Evolutionary conservation across 1,140 invertebrate genomes (phyloP).

Genomic region (Hyles vespertilio): DNA sequence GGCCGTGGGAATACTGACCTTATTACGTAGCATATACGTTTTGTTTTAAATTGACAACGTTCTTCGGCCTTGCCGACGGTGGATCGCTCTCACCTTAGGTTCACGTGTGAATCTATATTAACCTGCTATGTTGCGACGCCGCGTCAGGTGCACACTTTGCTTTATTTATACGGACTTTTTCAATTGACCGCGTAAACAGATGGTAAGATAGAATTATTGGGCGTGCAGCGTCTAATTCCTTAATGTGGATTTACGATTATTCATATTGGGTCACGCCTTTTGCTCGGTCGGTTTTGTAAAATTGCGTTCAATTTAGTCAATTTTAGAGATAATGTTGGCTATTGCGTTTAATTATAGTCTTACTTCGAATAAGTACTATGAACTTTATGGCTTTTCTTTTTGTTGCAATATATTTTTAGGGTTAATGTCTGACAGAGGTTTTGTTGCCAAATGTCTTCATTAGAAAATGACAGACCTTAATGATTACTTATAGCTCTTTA

Average conservation of each 20-base stretch:
- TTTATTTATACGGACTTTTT: conserved; percentile 49
- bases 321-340: not conserved
- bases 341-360: too few relatives aligned
- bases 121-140: conserved; percentile 58
- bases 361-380: not conserved
- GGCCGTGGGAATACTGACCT: conserved; percentile 48
- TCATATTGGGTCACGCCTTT: conserved; percentile 53
- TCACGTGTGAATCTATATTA: conserved; percentile 72
- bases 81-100: conserved; percentile 71
- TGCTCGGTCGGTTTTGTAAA: conserved; percentile 22
- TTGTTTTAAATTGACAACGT: conserved; percentile 38
- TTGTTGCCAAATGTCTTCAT: too few relatives aligned
- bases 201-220: conserved; percentile 52
- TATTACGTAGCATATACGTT: conserved; percentile 41
- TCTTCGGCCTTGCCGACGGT: conserved; percentile 68
- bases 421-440: too few relatives aligned
- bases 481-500: too few relatives aligned
- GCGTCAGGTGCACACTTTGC: conserved; percentile 52
- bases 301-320: not conserved
- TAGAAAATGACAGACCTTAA: too few relatives aligned
- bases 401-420: not conserved
- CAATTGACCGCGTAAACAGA: conserved; percentile 51
- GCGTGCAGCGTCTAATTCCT: conserved; percentile 58
- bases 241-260: conserved; percentile 60
- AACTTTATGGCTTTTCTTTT: not conserved